Base-by-base conservation (phyloP, 2,797 vertebrate genomes). In the Telmatherina bonti region DNA sequence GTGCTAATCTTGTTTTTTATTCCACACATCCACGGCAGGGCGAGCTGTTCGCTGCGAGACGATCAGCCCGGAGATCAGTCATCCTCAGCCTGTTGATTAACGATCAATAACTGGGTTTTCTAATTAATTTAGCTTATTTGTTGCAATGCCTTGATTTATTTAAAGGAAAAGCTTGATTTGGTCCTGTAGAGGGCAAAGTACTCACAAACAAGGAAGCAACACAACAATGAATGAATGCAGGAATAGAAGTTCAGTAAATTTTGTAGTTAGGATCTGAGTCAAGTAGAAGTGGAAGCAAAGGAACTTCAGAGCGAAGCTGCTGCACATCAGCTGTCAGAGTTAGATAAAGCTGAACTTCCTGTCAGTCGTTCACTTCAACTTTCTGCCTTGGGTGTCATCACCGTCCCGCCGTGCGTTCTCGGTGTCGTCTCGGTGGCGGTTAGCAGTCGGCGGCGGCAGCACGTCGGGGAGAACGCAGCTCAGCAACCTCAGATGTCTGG, bases 261-360 rank as follows among this genome's bases (percentile, higher is more conserved):
- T 56, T 35, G 80, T 64, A 69, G 31, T 81, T 63, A 65, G 81
- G 41, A 81, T 43, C 69, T 78, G 62, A 22, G 18, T 15, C 33
- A 13, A 13, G 52, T 35, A 35, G 64, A 36, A 33, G 7, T 11
- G n/a, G 38, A 43, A 65, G 29, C 26, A 65, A 72, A 69, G 1
- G 3, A 55, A 57, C 54, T 55, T 80, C 54, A 22, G 41, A 74
- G 62, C 51, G 45, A 68, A 70, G 72, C 68, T 52, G 65, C 60
- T 16, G 7, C 83, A 43, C 53, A 72, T 80, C 73, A 78, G 83
- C 72, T 88, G 89, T 90, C 84, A 84, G 79, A 88, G 89, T 85
- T 3, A 31, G 30, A 3, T 3, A 31, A 31, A 31, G 3, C 30
- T 31, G 30, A 31, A 31, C 30, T 31, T 3, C 30, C 30, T 7